Evolutionary conservation across 2,113 vertebrate genomes (phyloP), one percentile per base, ranked within the genome.

Genomic region (Callipepla californica): DNA sequence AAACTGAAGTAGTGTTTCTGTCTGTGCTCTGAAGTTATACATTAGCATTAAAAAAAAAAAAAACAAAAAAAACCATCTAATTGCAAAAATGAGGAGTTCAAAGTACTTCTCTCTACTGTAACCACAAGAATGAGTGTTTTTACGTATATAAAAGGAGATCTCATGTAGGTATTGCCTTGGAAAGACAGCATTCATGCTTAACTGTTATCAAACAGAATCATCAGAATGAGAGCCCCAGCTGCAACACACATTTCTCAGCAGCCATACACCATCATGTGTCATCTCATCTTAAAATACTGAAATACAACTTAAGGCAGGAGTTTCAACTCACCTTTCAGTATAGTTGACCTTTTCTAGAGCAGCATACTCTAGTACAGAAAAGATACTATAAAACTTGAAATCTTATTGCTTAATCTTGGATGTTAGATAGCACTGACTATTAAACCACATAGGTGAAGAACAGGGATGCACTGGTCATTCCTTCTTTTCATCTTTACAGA

Each of bases 121-220:
- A 86, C 23, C 32, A 36, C 69, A 32, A 66, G 20, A 85, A 76
- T 62, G 23, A 75, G 17, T 63, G 34, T 13, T 59, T 3, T 28
- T 40, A 6, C 8, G 19, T 57, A 62, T 1, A 2, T 21, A 62
- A 45, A 67, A 17, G 13, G 16, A 18, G 13, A 9, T 17, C 8
- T 47, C 22, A 89, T 25, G 34, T 65, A 67, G 12, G 11, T 53
- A 82, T 82, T 69, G 69, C 70, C 75, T 86, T 91, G 73, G 78
- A 79, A 82, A 87, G 55, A 40, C 2, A 85, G 1, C 63, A 77
- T 76, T 80, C 23, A 2, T 48, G 2, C 65, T 85, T 63, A 83
- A 58, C 10, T 94, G 87, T 93, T 88, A 85, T 63, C 36, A 82
- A 92, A 16, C 84, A 91, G 77, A 70, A 70, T 40, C 84, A 45